These are phyloP conservation scores for Nymphalis io DNA, from an alignment of 1,140 invertebrate species.

Conservation along the genomic window DNA sequence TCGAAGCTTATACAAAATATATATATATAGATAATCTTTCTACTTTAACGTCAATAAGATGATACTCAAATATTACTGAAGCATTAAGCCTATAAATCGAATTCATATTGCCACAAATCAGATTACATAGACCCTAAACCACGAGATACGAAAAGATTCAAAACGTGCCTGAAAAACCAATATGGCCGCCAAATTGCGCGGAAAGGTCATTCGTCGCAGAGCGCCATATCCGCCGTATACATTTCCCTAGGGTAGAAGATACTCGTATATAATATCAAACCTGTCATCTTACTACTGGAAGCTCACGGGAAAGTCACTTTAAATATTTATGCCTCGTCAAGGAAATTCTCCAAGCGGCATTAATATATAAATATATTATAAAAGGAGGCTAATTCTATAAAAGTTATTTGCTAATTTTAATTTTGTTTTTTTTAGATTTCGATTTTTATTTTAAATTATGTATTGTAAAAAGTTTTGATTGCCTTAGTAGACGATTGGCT, in stretches of 20 bases:
- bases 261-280: conserved; percentile 21
- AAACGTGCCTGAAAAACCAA: conserved; percentile 31
- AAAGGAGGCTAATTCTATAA: too few relatives aligned
- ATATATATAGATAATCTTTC: not conserved
- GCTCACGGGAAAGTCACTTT: not conserved
- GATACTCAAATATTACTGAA: not conserved
- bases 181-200: conserved; percentile 27
- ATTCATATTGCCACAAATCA: conserved; percentile 1
- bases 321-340: not conserved
- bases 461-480: too few relatives aligned
- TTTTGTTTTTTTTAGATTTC: too few relatives aligned
- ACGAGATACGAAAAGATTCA: conserved; percentile 13
- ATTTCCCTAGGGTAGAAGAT: conserved; percentile 26
- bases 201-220: conserved; percentile 29
- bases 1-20: not conserved
- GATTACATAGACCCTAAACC: not conserved
- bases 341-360: not conserved
- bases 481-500: too few relatives aligned
- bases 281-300: conserved; percentile 6
- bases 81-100: conserved; percentile 3
- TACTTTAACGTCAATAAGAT: not conserved
- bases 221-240: conserved; percentile 23
- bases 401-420: too few relatives aligned
- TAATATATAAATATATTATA: too few relatives aligned
- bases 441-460: too few relatives aligned